Base-by-base conservation (phyloP, 2,797 vertebrate genomes). In the Poeciliopsis paucimaculata region DNA sequence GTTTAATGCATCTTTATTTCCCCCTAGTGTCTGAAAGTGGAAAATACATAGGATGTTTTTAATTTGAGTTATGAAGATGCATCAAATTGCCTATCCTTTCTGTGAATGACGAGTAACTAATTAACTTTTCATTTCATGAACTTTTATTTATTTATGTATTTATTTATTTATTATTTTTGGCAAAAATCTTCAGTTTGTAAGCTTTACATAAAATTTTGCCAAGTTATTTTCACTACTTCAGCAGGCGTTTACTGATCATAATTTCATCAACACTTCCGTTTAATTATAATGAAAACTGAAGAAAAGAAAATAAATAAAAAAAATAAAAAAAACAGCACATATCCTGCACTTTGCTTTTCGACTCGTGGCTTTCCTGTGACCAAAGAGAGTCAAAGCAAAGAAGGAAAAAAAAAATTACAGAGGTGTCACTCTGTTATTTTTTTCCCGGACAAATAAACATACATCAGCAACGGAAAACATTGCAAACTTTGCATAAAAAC, bases 21-120 rank as follows among this genome's bases (percentile, higher is more conserved):
- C 89, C 87, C 88, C 88, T 88, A 60, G 85, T 71, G 88, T 77
- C 68, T 47, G 49, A 13, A 81, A 43, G 51, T 79, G 46, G 77
- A 82, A 88, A 86, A 13, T 41, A 31, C 60, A 46, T 53, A 6
- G 39, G 4, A 60, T 43, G 5, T 9, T 41, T 76, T 71, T 13
- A 49, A 47, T 72, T 76, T 13, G 8, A 28, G 26, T 71, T 71
- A 11, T 41, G 26, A 28, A 7, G 4, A 39, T 39, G 36, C 26
- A 16, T n/a, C 62, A 49, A 15, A 53, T 26, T 70, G 9, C 4
- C 8, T 41, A 20, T 39, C 34, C 76, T 83, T 49, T 73, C 5
- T 81, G 3, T 31, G 12, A 73, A 45, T 49, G 43, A 18, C 53
- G 47, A 79, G 39, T 8, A 15, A 28, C 3, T n/a, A 26, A 34